A percentile compares a stretch with the other conserved stretches of the same genome.
Evolutionary conservation across 2,888 invertebrate genomes (phyloP).

Genomic region (Julus scandinavius): DNA sequence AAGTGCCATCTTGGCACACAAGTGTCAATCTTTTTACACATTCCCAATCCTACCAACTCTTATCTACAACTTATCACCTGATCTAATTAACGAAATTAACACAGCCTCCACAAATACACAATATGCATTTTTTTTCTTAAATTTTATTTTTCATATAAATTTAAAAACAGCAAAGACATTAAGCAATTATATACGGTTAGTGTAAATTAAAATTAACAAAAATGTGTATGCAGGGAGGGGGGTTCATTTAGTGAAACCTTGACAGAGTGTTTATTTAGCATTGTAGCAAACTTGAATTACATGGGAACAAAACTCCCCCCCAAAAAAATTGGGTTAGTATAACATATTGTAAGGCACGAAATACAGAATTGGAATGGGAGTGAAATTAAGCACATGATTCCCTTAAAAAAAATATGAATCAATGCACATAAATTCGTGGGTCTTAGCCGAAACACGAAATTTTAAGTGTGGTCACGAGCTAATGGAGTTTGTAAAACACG

Average conservation of each 20-base stretch:
- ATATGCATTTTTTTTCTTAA: no score
- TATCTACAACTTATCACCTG: not conserved
- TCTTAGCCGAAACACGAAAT: not conserved
- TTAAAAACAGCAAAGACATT: not conserved
- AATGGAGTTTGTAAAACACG: not conserved
- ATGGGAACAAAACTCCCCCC: not conserved
- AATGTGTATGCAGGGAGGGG: not conserved
- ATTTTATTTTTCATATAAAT: not conserved
- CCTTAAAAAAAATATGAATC: not conserved
- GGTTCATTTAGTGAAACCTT: not conserved
- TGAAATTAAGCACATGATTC: conserved; percentile 3
- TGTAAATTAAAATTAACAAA: not conserved
- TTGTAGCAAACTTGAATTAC: not conserved
- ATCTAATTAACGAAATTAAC: not conserved
- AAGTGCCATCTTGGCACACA: no score
- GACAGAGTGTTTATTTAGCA: not conserved
- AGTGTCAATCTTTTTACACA: no score
- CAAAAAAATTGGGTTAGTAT: not conserved
- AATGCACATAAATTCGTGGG: not conserved
- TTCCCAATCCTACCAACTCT: not conserved
- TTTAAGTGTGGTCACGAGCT: not conserved
- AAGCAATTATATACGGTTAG: not conserved
- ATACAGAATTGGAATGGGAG: not conserved
- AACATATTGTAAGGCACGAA: conserved; percentile 18
- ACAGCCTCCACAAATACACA: not conserved